Percentiles rank a stretch among this genome's conserved stretches.
Conservation (phyloP, 92 coral and sea anemone genomes). For the Bergia sp. region DNA sequence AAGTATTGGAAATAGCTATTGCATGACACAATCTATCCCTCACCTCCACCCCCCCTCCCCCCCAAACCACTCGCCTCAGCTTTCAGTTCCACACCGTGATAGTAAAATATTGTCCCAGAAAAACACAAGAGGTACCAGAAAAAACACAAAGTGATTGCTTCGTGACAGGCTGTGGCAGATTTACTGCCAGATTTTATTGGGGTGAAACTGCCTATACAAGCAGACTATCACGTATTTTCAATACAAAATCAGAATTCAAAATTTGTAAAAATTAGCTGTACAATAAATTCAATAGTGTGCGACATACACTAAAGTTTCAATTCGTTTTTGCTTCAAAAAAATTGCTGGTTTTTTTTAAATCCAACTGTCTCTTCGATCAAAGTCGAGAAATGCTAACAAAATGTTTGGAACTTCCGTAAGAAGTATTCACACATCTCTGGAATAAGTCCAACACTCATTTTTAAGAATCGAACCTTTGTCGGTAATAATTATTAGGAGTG, state of each 20-base stretch:
- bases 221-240: slow-evolving; percentile 37
- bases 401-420: not conserved
- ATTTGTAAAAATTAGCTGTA: slow-evolving; percentile 46
- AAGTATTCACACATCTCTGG: slow-evolving; percentile 12
- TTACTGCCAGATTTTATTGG: slow-evolving; percentile 27
- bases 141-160: not conserved
- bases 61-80: too few relatives aligned
- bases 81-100: too few relatives aligned
- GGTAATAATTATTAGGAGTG: not conserved
- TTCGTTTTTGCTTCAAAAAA: slow-evolving; percentile 29
- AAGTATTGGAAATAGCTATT: too few relatives aligned
- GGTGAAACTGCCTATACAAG: slow-evolving; percentile 24
- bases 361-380: not conserved
- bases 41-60: too few relatives aligned
- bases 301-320: slow-evolving; percentile 14
- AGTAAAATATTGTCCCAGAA: too few relatives aligned
- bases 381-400: not conserved
- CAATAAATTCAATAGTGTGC: slow-evolving; percentile 32
- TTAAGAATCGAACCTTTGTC: not conserved
- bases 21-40: too few relatives aligned
- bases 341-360: slow-evolving; percentile 11
- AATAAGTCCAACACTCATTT: not conserved
- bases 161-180: slow-evolving; percentile 35
- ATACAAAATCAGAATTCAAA: slow-evolving; percentile 46
- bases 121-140: not conserved